Conservation (phyloP, 2,113 vertebrate species). For the Callaeas wilsoni region DNA sequence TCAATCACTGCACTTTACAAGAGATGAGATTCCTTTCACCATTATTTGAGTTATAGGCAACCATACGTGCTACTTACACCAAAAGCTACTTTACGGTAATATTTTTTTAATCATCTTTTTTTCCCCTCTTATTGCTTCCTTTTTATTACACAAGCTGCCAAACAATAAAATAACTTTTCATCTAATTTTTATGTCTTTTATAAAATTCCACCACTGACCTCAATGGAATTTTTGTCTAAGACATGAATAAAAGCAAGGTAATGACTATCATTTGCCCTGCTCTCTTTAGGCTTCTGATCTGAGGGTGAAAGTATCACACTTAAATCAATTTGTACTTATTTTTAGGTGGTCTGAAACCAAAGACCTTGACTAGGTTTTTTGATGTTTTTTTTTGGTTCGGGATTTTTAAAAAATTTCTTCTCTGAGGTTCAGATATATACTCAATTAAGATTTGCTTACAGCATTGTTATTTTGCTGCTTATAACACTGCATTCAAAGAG, state of each 20-base stretch:
- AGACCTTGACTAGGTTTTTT: neutral
- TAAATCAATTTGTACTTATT: neutral
- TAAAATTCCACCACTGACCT: neutral
- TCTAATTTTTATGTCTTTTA: neutral
- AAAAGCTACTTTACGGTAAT: neutral
- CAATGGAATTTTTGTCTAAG: neutral
- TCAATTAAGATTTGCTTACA: neutral
- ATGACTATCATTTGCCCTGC: neutral
- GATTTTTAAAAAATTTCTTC: neutral
- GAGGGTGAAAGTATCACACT: accelerated
- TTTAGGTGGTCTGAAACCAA: neutral
- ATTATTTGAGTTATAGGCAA: neutral
- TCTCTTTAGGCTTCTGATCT: neutral
- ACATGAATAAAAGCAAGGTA: neutral
- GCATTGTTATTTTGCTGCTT: neutral
- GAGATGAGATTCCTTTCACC: neutral
- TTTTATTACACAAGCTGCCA: neutral
- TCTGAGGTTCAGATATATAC: neutral
- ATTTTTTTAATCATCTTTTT: neutral
- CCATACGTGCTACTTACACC: neutral
- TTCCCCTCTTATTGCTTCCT: neutral
- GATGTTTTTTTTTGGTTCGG: neutral
- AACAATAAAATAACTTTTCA: neutral
- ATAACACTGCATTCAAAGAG: neutral
- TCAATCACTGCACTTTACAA: neutral